These are phyloP conservation scores for Brachylomia viminalis DNA, from an alignment of 2,888 invertebrate species.

Conservation along the genomic window DNA sequence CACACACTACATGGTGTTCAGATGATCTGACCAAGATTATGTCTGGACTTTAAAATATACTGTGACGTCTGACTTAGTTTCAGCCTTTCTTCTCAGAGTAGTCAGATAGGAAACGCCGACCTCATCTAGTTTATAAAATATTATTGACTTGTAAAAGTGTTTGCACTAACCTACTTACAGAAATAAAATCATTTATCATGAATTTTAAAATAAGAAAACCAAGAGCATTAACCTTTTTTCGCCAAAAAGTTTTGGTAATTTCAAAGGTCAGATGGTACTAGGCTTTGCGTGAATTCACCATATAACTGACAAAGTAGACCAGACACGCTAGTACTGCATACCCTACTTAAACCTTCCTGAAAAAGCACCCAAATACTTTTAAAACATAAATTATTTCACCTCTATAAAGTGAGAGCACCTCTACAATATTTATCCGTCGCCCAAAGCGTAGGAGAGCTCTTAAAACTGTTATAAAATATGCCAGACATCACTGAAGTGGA, in stretches of 20 bases:
- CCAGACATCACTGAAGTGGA: slow-evolving; percentile 40
- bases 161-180: no score
- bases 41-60: no score
- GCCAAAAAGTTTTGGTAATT: slow-evolving; percentile 2
- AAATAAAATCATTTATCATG: no score
- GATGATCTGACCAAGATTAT: no score
- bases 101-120: no score
- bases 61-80: no score
- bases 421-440: slow-evolving; percentile 45
- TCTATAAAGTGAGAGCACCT: slow-evolving; percentile 16
- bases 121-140: no score
- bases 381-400: slow-evolving; percentile 44
- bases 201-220: no score
- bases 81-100: no score
- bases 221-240: no score
- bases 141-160: no score
- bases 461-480: slow-evolving; percentile 53
- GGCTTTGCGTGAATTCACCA: slow-evolving; percentile 16
- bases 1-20: no score
- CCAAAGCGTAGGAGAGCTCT: slow-evolving; percentile 36
- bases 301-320: slow-evolving; percentile 17
- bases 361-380: slow-evolving; percentile 35
- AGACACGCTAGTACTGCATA: slow-evolving; percentile 26
- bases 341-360: slow-evolving; percentile 17
- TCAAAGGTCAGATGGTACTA: not conserved